Percentiles rank a stretch among this genome's conserved stretches.
phyloP scores from a whole-genome alignment of 2,113 vertebrate species.

The Actinemys pallida region DNA sequence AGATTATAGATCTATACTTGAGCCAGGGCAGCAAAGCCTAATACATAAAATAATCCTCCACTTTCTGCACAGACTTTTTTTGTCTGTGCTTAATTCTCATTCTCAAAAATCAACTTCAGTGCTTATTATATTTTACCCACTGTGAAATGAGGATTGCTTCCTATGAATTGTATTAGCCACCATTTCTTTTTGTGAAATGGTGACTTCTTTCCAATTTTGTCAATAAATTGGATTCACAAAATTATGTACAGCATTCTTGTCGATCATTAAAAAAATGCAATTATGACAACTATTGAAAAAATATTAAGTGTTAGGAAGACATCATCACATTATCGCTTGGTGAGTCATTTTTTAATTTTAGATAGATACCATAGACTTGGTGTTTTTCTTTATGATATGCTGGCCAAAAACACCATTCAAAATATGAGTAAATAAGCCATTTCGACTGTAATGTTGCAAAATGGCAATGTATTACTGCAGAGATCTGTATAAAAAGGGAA shows the following conservation, averaged over 20 bases:
- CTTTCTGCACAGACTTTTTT: background rate
- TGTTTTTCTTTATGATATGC: slow-evolving; percentile 7
- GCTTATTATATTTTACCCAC: slow-evolving; percentile 52
- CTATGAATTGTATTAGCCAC: slow-evolving; percentile 56
- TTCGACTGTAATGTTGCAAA: slow-evolving; percentile 26
- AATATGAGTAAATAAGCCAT: slow-evolving; percentile 47
- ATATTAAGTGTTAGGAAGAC: slow-evolving; percentile 38
- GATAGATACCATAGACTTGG: background rate
- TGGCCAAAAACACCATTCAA: slow-evolving; percentile 35
- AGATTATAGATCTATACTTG: background rate
- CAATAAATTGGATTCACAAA: slow-evolving; percentile 65
- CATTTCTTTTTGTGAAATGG: slow-evolving; percentile 31
- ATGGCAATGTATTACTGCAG: background rate
- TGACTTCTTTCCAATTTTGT: slow-evolving; percentile 43
- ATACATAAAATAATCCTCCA: background rate
- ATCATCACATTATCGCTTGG: slow-evolving; percentile 38
- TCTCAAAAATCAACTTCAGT: slow-evolving; percentile 23
- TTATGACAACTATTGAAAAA: slow-evolving; percentile 35
- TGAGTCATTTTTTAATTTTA: slow-evolving; percentile 17
- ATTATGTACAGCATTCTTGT: slow-evolving; percentile 61
- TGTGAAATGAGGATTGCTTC: slow-evolving; percentile 57
- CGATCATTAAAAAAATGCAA: slow-evolving; percentile 57
- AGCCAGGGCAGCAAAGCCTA: background rate
- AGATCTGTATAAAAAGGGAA: background rate
- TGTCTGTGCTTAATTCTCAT: slow-evolving; percentile 1